Conservation (phyloP, 2,113 vertebrate genomes). For the Conger conger region DNA sequence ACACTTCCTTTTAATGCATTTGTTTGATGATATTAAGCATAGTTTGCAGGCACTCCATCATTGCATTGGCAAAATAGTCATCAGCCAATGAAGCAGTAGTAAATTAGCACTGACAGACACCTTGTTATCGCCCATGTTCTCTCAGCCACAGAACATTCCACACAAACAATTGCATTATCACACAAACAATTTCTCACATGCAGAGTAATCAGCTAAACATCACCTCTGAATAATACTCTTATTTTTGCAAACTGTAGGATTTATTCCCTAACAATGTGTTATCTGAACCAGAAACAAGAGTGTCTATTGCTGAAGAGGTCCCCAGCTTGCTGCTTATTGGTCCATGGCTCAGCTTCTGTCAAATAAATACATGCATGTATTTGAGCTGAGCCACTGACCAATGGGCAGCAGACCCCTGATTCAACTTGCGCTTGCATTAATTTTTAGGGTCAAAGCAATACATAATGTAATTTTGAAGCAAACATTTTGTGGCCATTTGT, state of each 20-base stretch:
- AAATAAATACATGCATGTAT: background rate
- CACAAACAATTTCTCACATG: conserved; percentile 21
- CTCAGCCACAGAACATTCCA: conserved; percentile 21
- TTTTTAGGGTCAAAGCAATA: background rate
- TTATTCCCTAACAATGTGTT: background rate
- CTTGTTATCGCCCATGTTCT: conserved; percentile 45
- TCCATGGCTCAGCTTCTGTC: background rate
- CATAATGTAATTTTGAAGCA: background rate
- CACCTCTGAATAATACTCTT: conserved; percentile 32
- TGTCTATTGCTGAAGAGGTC: background rate
- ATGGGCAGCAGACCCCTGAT: background rate
- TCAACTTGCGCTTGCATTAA: background rate
- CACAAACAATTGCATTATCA: background rate
- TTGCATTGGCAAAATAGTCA: conserved; percentile 39
- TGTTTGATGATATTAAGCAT: background rate
- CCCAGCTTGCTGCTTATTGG: background rate
- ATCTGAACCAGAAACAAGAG: background rate
- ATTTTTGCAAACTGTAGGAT: conserved; percentile 17
- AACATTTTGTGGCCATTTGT: background rate
- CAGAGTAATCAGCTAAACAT: conserved; percentile 46
- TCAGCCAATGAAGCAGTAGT: conserved; percentile 29
- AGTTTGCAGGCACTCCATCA: conserved; percentile 16
- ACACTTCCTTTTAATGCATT: conserved; percentile 1
- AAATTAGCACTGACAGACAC: conserved; percentile 40
- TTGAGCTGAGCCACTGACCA: no score